phyloP scores from a whole-genome alignment of 2,113 vertebrate species.

The Epinephelus moara region DNA sequence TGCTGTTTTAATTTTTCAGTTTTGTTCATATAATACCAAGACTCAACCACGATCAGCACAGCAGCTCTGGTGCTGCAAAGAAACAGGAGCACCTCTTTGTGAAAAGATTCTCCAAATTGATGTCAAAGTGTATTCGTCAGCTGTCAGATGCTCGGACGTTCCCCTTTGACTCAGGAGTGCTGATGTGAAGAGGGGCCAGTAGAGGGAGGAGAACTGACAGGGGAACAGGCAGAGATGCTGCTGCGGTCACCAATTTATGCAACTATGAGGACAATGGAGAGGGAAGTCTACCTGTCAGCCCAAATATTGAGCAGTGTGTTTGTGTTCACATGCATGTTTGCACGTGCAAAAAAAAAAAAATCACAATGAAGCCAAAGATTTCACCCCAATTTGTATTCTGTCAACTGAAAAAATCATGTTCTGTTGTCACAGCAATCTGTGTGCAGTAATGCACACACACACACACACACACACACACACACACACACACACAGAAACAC shows the following conservation, averaged over 20 bases:
- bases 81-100: conserved; percentile 1
- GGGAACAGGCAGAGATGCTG: conserved; percentile 2
- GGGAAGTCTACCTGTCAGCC: background rate
- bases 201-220: background rate
- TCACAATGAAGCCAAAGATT: background rate
- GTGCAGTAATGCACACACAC: conserved; percentile 3
- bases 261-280: background rate
- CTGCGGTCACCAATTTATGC: conserved; percentile 8
- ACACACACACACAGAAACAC: no score
- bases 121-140: conserved; percentile 33
- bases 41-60: background rate
- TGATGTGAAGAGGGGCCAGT: conserved; percentile 8
- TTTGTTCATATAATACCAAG: background rate
- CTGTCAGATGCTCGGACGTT: conserved; percentile 17
- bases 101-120: conserved; percentile 35
- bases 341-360: background rate
- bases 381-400: conserved; percentile 30
- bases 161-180: conserved; percentile 9
- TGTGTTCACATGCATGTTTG: conserved; percentile 1
- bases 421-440: conserved; percentile 23
- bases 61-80: background rate
- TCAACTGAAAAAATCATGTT: conserved; percentile 14
- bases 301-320: background rate
- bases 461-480: background rate
- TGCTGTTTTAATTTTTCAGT: background rate